phyloP scores from a whole-genome alignment of 1,140 invertebrate species.

The Muscidifurax raptorellus region DNA sequence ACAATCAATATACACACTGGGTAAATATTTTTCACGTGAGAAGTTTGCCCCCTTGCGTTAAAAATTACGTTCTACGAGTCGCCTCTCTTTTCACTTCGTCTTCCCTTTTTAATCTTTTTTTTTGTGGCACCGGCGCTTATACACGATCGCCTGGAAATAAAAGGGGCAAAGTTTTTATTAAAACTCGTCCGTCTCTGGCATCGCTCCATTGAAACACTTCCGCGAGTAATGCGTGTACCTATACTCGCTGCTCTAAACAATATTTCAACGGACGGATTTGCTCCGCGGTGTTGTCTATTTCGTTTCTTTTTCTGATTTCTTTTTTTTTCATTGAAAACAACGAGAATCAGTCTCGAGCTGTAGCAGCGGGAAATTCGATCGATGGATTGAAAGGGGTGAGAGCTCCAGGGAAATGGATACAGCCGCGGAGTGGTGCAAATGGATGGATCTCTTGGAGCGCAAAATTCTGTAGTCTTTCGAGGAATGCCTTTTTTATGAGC shows the following conservation, averaged over 20 bases:
- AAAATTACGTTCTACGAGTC: conserved; percentile 20
- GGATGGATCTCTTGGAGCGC: not conserved
- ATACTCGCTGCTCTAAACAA: conserved; percentile 3
- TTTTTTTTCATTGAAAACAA: conserved; percentile 4
- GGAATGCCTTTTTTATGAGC: not conserved
- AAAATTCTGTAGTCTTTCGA: not conserved
- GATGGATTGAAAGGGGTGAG: not conserved
- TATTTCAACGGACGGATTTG: conserved; percentile 20
- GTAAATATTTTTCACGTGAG: not conserved
- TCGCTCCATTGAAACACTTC: conserved; percentile 22
- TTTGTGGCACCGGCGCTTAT: not conserved
- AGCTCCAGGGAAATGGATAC: not conserved
- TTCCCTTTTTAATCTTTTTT: not conserved
- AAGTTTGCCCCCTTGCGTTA: not conserved
- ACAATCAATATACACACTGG: too few relatives aligned
- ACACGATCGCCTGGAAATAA: conserved; percentile 20
- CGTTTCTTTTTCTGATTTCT: not conserved
- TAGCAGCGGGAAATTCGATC: not conserved
- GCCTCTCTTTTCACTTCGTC: not conserved
- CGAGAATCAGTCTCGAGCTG: not conserved
- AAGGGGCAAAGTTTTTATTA: conserved; percentile 42
- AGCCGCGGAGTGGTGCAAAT: not conserved
- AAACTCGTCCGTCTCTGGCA: conserved; percentile 26
- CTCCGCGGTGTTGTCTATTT: not conserved
- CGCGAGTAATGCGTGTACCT: not conserved